Conservation (phyloP, 2,797 vertebrate species). For the Salarias fasciatus region DNA sequence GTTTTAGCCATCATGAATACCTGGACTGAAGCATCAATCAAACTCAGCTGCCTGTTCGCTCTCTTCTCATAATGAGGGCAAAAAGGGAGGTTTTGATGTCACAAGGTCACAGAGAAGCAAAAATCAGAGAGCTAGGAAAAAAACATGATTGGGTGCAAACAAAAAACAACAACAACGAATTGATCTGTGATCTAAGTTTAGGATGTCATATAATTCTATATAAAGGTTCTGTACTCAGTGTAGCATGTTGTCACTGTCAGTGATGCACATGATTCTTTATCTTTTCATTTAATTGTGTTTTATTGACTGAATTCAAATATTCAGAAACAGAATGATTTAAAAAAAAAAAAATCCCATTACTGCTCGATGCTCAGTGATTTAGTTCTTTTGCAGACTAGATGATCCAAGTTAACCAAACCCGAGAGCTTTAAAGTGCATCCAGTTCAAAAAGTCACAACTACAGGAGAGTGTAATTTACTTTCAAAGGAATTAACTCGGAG, state of each 20-base stretch:
- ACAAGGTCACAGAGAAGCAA: background rate
- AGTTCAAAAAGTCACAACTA: slow-evolving; percentile 6
- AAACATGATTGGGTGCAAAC: no score
- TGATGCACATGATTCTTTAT: background rate
- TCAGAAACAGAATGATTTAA: no score
- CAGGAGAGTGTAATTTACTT: slow-evolving; percentile 14
- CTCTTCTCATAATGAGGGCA: background rate
- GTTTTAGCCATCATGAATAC: background rate
- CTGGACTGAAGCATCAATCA: background rate
- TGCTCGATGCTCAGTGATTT: no score
- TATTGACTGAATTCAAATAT: no score
- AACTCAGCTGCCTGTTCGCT: no score
- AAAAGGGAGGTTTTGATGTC: slow-evolving; percentile 4
- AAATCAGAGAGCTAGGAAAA: background rate
- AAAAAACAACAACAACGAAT: background rate
- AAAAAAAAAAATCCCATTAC: background rate
- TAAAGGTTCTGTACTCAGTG: no score
- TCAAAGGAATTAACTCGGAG: slow-evolving; percentile 7
- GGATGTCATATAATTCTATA: no score
- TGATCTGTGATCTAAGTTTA: background rate
- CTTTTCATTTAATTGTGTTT: no score
- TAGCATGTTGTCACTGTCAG: no score
- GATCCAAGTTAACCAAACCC: background rate
- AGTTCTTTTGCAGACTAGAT: no score
- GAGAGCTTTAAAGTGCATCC: background rate